These are phyloP conservation scores for Agapetus fuscipes DNA, from an alignment of 2,888 invertebrate species.

Conservation along the genomic window DNA sequence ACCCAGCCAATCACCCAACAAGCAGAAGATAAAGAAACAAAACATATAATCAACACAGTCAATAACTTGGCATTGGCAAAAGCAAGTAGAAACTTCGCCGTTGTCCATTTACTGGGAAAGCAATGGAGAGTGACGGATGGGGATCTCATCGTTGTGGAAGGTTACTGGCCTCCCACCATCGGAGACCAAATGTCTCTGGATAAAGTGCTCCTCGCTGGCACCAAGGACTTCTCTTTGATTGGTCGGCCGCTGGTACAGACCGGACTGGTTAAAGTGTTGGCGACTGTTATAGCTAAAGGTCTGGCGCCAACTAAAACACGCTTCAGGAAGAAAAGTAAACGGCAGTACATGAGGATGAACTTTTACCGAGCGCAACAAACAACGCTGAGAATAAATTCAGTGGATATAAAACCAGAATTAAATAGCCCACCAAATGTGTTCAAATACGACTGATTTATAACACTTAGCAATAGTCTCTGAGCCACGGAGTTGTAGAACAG, in stretches of 20 bases:
- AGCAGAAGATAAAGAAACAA: constrained; percentile 26
- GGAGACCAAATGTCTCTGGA: constrained; percentile 74
- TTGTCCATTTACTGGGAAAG: constrained; percentile 71
- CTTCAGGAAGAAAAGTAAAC: constrained; percentile 66
- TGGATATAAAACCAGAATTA: constrained; percentile 49
- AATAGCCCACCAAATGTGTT: constrained; percentile 32
- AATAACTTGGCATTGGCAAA: constrained; percentile 50
- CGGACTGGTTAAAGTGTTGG: constrained; percentile 64
- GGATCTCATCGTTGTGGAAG: constrained; percentile 75
- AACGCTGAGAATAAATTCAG: constrained; percentile 65
- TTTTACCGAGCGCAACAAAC: constrained; percentile 62
- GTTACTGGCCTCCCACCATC: constrained; percentile 72
- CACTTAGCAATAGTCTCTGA: no score
- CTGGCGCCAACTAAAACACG: constrained; percentile 69
- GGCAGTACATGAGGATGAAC: constrained; percentile 67
- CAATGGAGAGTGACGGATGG: constrained; percentile 79
- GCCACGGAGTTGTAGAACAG: no score
- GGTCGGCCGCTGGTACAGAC: constrained; percentile 70
- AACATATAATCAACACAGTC: constrained; percentile 52
- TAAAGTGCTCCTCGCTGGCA: constrained; percentile 73
- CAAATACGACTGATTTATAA: no score
- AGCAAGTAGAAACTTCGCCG: constrained; percentile 65
- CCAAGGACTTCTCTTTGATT: constrained; percentile 69
- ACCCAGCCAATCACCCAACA: constrained; percentile 28
- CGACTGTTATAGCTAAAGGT: constrained; percentile 76